Evolutionary conservation across 2,113 vertebrate species (phyloP), one percentile per base, ranked within the genome.

Genomic region (Nibea albiflora): DNA sequence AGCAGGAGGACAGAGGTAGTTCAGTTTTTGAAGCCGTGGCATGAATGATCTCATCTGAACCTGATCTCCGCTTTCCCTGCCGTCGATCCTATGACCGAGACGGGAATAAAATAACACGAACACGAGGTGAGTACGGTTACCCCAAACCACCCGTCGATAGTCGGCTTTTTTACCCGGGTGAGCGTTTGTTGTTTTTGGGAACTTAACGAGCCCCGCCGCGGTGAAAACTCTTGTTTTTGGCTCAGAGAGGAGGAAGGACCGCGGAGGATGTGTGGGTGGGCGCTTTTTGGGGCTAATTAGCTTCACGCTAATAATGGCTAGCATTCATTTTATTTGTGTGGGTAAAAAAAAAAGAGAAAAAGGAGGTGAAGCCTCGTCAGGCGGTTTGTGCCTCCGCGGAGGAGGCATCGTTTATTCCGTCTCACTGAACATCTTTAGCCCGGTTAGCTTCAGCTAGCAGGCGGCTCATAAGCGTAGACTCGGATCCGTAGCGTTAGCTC

Each of bases 1-100:
- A 89, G 90, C 80, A 89, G 89, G 58, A 86, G 89, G 58, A 86
- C 83, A 75, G 88, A 90, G 92, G 31, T 79, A 72, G 70, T 80
- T 91, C 90, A 87, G 81, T 92, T 89, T 92, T 81, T 93, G 92
- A 91, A 93, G 93, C 93, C 93, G 93, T 93, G 93, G 93, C 93
- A 93, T 93, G 92, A 92, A 93, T 93, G 93, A 94, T 90, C 93
- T 93, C 93, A 94, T 93, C 92, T 92, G 91, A 92, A 89, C 90
- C 87, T 82, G 85, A 92, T 90, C 92, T 92, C 85, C 91, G 90
- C 89, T 92, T 81, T 81, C 81, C 75, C 89, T 83, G 87, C 90
- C 85, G 91, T 90, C 91, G 91, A 94, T 92, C 93, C 89, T 94
- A 94, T 94, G 94, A 93, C 90, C 91, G 84, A 91, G 86, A 84